These are phyloP conservation scores for Sus scrofa DNA, from an alignment of 2,113 vertebrate species.

Conservation along the genomic window DNA sequence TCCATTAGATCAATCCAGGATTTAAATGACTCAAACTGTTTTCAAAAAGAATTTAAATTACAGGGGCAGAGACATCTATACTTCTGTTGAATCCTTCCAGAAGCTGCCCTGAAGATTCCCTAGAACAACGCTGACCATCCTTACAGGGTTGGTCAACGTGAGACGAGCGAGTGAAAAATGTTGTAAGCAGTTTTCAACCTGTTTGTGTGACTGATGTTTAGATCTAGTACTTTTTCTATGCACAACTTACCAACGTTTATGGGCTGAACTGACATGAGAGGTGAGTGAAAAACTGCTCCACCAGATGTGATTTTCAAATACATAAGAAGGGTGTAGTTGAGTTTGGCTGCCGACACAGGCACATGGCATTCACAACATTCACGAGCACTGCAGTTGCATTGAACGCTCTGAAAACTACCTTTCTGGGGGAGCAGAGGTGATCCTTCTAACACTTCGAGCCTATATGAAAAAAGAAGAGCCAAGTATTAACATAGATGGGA, in stretches of 20 bases:
- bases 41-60: neutral
- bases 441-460: slow-evolving; percentile 75
- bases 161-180: neutral
- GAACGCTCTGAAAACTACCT: slow-evolving; percentile 50
- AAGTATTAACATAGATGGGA: neutral
- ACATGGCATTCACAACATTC: slow-evolving; percentile 87
- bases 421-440: neutral
- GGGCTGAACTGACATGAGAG: slow-evolving; percentile 84
- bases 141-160: neutral
- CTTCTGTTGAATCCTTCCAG: neutral
- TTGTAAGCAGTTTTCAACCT: neutral
- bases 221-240: neutral
- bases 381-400: slow-evolving; percentile 75
- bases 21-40: slow-evolving; percentile 29
- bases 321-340: slow-evolving; percentile 83
- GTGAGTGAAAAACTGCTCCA: slow-evolving; percentile 79
- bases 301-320: slow-evolving; percentile 82
- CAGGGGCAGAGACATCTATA: neutral
- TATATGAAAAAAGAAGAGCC: slow-evolving; percentile 52
- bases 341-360: slow-evolving; percentile 78
- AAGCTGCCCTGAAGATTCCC: neutral
- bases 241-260: slow-evolving; percentile 85
- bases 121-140: neutral
- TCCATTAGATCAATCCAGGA: neutral
- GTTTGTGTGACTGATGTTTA: neutral